Conservation (phyloP, 2,888 invertebrate genomes). For the Lampropteryx suffumata region DNA sequence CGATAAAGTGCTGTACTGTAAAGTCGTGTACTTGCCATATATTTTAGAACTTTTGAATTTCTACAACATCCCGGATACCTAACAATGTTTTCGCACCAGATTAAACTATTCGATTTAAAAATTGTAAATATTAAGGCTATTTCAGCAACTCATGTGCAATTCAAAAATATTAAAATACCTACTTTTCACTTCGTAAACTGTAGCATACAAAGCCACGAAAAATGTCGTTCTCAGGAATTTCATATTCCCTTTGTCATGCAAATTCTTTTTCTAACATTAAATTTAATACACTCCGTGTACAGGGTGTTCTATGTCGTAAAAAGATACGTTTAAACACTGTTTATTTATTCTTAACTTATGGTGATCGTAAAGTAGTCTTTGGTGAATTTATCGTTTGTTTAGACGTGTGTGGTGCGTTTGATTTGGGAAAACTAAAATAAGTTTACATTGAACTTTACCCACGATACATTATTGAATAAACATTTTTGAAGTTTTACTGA, state of each 20-base stretch:
- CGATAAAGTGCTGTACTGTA: too few species aligned
- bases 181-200: constrained; percentile 23
- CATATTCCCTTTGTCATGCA: constrained; percentile 41
- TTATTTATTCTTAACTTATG: constrained; percentile 18
- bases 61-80: too few species aligned
- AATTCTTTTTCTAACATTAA: constrained; percentile 40
- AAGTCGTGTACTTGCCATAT: too few species aligned
- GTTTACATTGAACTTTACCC: neutral
- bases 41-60: too few species aligned
- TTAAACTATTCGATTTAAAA: too few species aligned
- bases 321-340: constrained; percentile 14
- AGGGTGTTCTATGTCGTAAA: constrained; percentile 29
- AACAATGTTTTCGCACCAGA: too few species aligned
- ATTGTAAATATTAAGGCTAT: neutral
- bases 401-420: constrained; percentile 20
- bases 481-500: too few species aligned
- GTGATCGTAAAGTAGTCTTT: constrained; percentile 16
- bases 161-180: constrained; percentile 8
- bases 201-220: constrained; percentile 30
- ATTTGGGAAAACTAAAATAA: constrained; percentile 11
- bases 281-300: constrained; percentile 36
- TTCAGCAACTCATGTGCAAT: too few species aligned
- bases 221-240: constrained; percentile 32
- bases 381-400: constrained; percentile 19
- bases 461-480: neutral